Conservation (phyloP, 2,797 vertebrate species). For the Melanogrammus aeglefinus region DNA sequence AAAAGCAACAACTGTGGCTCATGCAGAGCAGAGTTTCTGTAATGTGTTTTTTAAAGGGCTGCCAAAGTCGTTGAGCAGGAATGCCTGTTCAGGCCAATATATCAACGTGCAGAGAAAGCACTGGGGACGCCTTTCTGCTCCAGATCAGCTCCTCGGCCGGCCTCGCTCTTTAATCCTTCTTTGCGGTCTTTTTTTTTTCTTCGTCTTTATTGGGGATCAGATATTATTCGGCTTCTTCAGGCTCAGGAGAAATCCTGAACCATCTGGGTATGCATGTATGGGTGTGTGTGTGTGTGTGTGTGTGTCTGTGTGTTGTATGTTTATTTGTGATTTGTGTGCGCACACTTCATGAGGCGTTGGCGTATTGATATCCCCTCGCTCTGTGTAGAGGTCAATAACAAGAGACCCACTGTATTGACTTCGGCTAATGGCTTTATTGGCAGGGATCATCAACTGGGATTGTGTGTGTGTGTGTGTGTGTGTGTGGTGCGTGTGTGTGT, state of each 20-base stretch:
- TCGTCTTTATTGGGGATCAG: slow-evolving; percentile 17
- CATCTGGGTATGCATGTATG: not conserved
- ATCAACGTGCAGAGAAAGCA: slow-evolving; percentile 56
- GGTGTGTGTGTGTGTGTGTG: not conserved
- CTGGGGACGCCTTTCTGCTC: slow-evolving; percentile 37
- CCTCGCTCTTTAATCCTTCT: slow-evolving; percentile 24
- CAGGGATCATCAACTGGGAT: slow-evolving; percentile 31
- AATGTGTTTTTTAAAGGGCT: slow-evolving; percentile 67
- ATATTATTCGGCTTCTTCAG: slow-evolving; percentile 21
- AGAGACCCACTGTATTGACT: slow-evolving; percentile 34
- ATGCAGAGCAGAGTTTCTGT: slow-evolving; percentile 63
- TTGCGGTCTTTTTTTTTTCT: slow-evolving; percentile 15
- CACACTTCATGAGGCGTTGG: slow-evolving; percentile 22
- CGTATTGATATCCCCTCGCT: slow-evolving; percentile 30
- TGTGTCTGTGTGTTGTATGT: not conserved
- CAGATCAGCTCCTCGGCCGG: slow-evolving; percentile 36
- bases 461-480: slow-evolving; percentile 5
- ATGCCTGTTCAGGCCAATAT: slow-evolving; percentile 62
- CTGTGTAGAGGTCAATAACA: slow-evolving; percentile 45
- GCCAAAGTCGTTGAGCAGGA: slow-evolving; percentile 70
- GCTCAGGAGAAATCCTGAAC: slow-evolving; percentile 8
- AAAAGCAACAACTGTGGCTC: slow-evolving; percentile 57
- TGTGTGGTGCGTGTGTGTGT: slow-evolving; percentile 3
- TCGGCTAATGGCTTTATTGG: slow-evolving; percentile 23
- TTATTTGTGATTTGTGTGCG: slow-evolving; percentile 9